Conservation (phyloP, 2,113 vertebrate genomes). For the Halcyon senegalensis region DNA sequence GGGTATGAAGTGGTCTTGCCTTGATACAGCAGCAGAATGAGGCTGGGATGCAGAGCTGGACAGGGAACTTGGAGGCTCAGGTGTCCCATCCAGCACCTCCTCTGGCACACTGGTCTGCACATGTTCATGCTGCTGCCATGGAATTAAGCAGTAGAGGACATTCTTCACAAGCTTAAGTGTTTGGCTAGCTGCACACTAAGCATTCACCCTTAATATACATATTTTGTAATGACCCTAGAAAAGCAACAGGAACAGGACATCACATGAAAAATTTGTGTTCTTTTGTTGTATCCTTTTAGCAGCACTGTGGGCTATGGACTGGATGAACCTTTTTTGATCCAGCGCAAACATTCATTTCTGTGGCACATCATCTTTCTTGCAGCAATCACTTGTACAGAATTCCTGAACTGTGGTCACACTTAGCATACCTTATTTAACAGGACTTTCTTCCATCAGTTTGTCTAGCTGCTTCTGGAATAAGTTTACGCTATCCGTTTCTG, state of each 20-base stretch:
- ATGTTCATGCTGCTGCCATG: background rate
- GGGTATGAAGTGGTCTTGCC: background rate
- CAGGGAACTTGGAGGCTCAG: background rate
- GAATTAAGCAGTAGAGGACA: background rate
- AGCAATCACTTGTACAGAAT: background rate
- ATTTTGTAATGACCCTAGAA: background rate
- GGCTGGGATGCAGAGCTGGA: background rate
- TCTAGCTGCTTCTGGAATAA: background rate
- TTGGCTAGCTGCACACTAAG: background rate
- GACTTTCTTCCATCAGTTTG: background rate
- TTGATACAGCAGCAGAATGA: background rate
- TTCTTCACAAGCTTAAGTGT: background rate
- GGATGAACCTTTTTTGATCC: background rate
- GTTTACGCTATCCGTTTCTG: background rate
- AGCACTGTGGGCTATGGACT: background rate
- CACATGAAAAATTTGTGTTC: fast-evolving
- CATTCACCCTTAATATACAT: background rate
- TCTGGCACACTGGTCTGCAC: background rate
- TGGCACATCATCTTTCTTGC: background rate
- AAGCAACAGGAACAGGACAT: background rate
- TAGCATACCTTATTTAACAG: background rate
- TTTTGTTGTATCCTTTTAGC: background rate
- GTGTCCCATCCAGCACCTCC: background rate
- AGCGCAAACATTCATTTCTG: background rate
- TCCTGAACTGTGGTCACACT: background rate